Conservation (phyloP, 2,888 invertebrate species). For the Hypomecis atomaria region DNA sequence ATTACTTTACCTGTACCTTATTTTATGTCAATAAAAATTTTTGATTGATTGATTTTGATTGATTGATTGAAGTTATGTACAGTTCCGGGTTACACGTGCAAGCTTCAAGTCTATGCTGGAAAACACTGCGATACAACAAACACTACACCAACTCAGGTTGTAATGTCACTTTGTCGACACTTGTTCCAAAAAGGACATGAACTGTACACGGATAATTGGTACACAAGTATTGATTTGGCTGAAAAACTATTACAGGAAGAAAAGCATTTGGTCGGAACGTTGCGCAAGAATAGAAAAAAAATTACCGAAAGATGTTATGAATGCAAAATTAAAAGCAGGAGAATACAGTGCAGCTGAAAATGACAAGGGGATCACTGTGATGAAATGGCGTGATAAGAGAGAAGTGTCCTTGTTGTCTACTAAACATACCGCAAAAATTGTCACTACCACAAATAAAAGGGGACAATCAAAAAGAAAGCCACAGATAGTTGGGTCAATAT, state of each 20-base stretch:
- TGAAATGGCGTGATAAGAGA: slow-evolving; percentile 35
- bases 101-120: slow-evolving; percentile 34
- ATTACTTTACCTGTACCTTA: too few species aligned
- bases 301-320: slow-evolving; percentile 33
- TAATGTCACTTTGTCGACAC: slow-evolving; percentile 7
- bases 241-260: slow-evolving; percentile 27
- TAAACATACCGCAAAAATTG: slow-evolving; percentile 29
- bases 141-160: slow-evolving; percentile 12
- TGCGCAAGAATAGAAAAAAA: slow-evolving; percentile 33
- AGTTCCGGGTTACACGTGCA: slow-evolving; percentile 44
- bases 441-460: slow-evolving; percentile 8
- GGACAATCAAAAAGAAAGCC: slow-evolving; percentile 11
- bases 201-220: slow-evolving; percentile 32
- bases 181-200: slow-evolving; percentile 14
- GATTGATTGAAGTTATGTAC: too few species aligned
- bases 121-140: slow-evolving; percentile 42
- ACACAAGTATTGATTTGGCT: slow-evolving; percentile 17
- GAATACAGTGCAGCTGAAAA: slow-evolving; percentile 28
- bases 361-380: slow-evolving; percentile 24
- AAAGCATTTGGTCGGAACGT: slow-evolving; percentile 34
- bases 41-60: too few species aligned
- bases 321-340: slow-evolving; percentile 36
- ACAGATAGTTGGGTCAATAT: slow-evolving; percentile 6
- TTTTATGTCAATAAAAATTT: too few species aligned
- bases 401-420: slow-evolving; percentile 35